Percentiles rank a stretch among this genome's conserved stretches.
Conservation (phyloP, 2,797 vertebrate genomes). For the Pangasius krempfi region DNA sequence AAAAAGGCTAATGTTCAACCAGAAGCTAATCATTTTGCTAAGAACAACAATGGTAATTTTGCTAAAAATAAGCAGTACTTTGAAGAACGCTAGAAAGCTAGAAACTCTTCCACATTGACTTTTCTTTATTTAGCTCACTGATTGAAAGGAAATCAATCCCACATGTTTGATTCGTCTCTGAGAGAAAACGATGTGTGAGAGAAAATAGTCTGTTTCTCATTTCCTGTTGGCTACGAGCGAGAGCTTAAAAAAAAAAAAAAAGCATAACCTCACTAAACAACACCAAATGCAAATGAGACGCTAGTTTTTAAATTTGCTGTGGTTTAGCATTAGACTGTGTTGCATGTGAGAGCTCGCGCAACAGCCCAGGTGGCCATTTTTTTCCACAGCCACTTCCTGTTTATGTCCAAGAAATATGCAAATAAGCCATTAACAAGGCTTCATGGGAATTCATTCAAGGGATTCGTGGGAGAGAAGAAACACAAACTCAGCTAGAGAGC, state of each 20-base stretch:
- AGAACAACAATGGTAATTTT: neutral
- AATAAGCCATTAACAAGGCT: constrained; percentile 17
- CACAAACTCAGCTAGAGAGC: neutral
- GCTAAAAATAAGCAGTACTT: neutral
- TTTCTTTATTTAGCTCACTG: neutral
- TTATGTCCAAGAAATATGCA: constrained; percentile 20
- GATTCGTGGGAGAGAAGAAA: neutral
- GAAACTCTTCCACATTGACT: neutral
- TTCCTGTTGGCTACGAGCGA: neutral
- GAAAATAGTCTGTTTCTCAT: neutral
- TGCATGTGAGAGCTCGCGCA: neutral
- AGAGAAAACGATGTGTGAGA: neutral
- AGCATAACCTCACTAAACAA: neutral
- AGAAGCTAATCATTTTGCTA: neutral
- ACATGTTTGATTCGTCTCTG: neutral
- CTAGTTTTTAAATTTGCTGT: constrained; percentile 13
- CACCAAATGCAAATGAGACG: constrained; percentile 1
- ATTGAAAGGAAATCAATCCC: constrained; percentile 4
- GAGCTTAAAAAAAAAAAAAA: neutral
- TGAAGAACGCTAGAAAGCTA: neutral
- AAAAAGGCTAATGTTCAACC: neutral
- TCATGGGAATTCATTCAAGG: constrained; percentile 4
- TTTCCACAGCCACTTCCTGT: neutral
- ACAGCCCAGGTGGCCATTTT: neutral
- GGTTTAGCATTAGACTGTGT: neutral